Evolutionary conservation across 2,888 invertebrate species (phyloP).

Genomic region (Alsophila aescularia): DNA sequence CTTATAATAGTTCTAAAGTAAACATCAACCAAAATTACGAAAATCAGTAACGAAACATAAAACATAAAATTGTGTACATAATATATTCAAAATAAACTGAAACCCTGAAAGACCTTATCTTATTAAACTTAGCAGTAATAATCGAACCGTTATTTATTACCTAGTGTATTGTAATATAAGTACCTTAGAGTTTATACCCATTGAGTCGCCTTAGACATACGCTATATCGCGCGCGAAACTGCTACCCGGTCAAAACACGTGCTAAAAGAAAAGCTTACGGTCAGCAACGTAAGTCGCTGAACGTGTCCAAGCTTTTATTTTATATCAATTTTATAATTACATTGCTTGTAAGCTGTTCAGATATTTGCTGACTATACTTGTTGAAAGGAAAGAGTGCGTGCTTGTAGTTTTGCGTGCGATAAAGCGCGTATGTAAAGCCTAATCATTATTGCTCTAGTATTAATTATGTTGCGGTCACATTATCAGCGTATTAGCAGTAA

Average conservation of each 20-base stretch:
- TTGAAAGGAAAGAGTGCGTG: no score
- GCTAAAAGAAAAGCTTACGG: no score
- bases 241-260: no score
- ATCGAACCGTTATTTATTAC: conserved; percentile 12
- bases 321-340: no score
- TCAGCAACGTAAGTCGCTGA: no score
- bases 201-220: conserved; percentile 29
- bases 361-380: no score
- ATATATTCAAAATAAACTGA: background rate
- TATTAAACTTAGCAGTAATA: conserved; percentile 6
- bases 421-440: background rate
- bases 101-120: background rate
- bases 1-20: no score
- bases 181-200: conserved; percentile 39
- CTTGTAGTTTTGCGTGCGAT: background rate
- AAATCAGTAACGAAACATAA: no score
- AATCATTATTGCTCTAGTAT: conserved; percentile 47
- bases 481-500: no score
- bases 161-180: conserved; percentile 37
- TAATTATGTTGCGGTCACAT: conserved; percentile 6
- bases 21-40: no score
- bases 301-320: no score
- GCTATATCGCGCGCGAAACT: background rate
- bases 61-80: background rate
- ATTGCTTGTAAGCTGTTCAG: no score